Evolutionary conservation across 2,113 vertebrate genomes (phyloP).

Genomic region (Petrocephalus zakoni): DNA sequence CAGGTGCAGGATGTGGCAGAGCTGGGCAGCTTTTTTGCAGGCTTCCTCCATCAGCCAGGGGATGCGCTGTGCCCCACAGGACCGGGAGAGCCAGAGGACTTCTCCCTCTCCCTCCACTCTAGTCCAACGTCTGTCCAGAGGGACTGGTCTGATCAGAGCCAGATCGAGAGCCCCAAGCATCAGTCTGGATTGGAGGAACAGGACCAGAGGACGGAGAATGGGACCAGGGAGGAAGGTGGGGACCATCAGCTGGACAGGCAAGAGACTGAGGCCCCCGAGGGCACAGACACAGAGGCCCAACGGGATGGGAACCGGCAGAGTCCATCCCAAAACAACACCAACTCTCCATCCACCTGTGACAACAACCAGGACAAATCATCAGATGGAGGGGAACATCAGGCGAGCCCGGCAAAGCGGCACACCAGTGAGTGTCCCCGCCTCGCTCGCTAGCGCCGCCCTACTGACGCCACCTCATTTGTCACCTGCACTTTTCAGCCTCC

Average conservation of each 20-base stretch:
- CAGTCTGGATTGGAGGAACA: background rate
- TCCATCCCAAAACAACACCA: background rate
- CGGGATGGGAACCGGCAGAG: background rate
- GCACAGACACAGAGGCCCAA: conserved; percentile 18
- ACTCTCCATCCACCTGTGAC: conserved; percentile 24
- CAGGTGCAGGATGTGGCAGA: conserved; percentile 89
- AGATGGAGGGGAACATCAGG: conserved; percentile 29
- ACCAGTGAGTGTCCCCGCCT: conserved; percentile 40
- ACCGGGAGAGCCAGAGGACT: conserved; percentile 52
- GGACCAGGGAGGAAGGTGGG: background rate
- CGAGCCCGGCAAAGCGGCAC: conserved; percentile 24
- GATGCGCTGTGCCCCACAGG: conserved; percentile 47
- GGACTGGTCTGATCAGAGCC: conserved; percentile 23
- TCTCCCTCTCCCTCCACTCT: conserved; percentile 60
- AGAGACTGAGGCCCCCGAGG: conserved; percentile 33
- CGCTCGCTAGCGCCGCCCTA: background rate
- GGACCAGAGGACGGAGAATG: background rate
- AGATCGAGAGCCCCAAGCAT: background rate
- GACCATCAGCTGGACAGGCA: background rate
- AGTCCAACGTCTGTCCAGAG: conserved; percentile 60
- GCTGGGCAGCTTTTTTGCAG: conserved; percentile 81
- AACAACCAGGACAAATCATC: conserved; percentile 40
- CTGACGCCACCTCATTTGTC: background rate
- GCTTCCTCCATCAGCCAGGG: conserved; percentile 75
- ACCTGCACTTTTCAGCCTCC: background rate